Evolutionary conservation across 2,888 invertebrate species (phyloP), one percentile per base, ranked within the genome.

Genomic region (Ferdinandea cuprea): DNA sequence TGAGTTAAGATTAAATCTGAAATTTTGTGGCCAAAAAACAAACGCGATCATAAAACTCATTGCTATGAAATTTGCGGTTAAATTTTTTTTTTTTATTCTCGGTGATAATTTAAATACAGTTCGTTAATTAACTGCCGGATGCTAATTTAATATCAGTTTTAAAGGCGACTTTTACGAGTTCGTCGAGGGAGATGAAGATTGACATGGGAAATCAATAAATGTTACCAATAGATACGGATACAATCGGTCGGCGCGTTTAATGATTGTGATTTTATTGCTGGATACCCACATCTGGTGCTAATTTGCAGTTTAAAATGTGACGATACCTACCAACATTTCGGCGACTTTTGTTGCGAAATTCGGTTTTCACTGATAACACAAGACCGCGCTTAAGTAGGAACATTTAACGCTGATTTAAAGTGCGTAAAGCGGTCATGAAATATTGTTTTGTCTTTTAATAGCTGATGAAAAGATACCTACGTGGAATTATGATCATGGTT

Each of bases 161-260:
- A 8, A n/a, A 50, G 13, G 46, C 50, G 65, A 59, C 46, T 81
- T 81, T 81, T 77, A 81, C 59, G 71, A 66, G 54, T 5, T 25
- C 25, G 25, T 46, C 30, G 61, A 9, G 54, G 17, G 58, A 58
- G 58, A 69, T 25, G 19, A 19, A 65, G 71, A 59, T 65, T 71
- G 63, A 77, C 77, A 66, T 66, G 65, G 65, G 81, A 77, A 77
- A 77, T 77, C 81, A 71, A 81, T 81, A 69, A 66, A 77, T 71
- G 73, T 52, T 65, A 50, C 21, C 35, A 19, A 56, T 35, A 46
- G 54, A 44, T 42, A 74, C 19, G 8, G 25, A 7, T 30, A 28
- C 25, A 37, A 21, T 61, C 35, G 61, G 17, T 61, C 35, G 61
- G 17, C 19, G 5, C n/a, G 35, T 35, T 30, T 52, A 13, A 58